phyloP scores from a whole-genome alignment of 2,888 invertebrate genomes.

The Heliconius hortense region DNA sequence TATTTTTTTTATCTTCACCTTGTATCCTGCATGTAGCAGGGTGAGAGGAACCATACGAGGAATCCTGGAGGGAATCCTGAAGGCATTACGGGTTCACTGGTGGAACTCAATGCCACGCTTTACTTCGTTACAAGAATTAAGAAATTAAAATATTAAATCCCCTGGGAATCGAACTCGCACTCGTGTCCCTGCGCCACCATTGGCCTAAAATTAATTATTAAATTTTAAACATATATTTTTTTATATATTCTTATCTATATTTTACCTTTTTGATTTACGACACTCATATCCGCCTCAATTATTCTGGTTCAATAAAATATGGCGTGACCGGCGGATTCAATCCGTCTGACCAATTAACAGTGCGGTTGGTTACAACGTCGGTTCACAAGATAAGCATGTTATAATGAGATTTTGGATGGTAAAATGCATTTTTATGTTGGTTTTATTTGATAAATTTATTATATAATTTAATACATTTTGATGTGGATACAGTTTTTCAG shows the following conservation, averaged over 20 bases:
- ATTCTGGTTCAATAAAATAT: conserved; percentile 40
- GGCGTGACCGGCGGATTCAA: conserved; percentile 49
- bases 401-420: conserved; percentile 23
- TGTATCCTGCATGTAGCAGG: too few species aligned
- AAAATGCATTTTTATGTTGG: conserved; percentile 3
- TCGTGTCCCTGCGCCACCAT: too few species aligned
- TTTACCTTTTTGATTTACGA: conserved; percentile 26
- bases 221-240: not conserved
- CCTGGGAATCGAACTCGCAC: too few species aligned
- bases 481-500: not conserved
- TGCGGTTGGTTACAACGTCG: conserved; percentile 39
- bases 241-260: not conserved
- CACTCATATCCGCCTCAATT: conserved; percentile 28
- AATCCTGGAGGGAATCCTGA: too few species aligned
- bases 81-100: too few species aligned
- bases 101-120: too few species aligned
- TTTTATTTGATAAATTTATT: conserved; percentile 4
- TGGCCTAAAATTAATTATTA: not conserved
- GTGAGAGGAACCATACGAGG: too few species aligned
- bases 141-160: too few species aligned
- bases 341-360: conserved; percentile 49
- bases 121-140: too few species aligned
- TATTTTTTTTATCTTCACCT: too few species aligned
- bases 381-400: conserved; percentile 38
- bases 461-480: not conserved